Conservation (phyloP, 2,888 invertebrate genomes). For the Melieria crassipennis region DNA sequence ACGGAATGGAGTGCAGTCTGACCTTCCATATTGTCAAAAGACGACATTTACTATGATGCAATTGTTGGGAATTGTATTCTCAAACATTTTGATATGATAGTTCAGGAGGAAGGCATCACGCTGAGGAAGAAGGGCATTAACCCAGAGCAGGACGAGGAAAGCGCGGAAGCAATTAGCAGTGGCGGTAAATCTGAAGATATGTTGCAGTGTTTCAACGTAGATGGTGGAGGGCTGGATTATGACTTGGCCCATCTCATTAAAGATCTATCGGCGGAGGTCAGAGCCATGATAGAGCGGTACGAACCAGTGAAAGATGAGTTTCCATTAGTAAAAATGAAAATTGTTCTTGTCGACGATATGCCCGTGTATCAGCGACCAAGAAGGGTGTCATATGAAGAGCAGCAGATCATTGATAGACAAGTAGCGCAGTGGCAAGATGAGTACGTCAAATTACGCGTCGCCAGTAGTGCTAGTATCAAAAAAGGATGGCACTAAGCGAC, state of each 20-base stretch:
- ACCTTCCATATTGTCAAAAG: conserved; percentile 6
- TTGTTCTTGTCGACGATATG: too few species aligned
- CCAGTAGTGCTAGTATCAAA: conserved; percentile 14
- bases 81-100: conserved; percentile 12
- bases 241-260: conserved; percentile 11
- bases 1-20: neutral
- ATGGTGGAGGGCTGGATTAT: conserved; percentile 1
- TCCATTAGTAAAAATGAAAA: too few species aligned
- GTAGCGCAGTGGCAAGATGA: conserved; percentile 15
- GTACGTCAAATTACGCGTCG: conserved; percentile 4
- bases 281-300: conserved; percentile 4
- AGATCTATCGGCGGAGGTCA: neutral
- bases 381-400: too few species aligned
- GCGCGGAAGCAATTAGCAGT: neutral
- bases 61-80: conserved; percentile 20
- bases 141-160: neutral
- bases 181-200: neutral
- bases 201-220: conserved; percentile 5
- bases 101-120: conserved; percentile 13
- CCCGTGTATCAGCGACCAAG: too few species aligned
- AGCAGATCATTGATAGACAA: neutral
- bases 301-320: conserved; percentile 12
- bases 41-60: conserved; percentile 10
- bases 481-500: conserved; percentile 19
- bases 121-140: conserved; percentile 1